A percentile compares a stretch with the other conserved stretches of the same genome.
These are phyloP conservation scores for Oreochromis aureus DNA, from an alignment of 2,113 vertebrate species.

Conservation along the genomic window DNA sequence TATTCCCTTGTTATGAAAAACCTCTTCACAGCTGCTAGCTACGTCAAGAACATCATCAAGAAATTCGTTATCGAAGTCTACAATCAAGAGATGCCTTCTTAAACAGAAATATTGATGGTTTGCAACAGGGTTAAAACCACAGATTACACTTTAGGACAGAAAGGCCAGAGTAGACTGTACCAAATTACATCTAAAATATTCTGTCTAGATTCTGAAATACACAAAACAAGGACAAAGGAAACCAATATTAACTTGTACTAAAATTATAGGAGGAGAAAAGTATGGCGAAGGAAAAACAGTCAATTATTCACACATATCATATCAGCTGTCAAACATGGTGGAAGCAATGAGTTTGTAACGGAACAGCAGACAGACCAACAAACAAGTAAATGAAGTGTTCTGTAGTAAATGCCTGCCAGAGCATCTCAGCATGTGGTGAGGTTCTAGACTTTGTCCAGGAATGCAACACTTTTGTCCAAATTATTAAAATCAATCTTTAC, in stretches of 20 bases:
- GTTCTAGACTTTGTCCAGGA: background rate
- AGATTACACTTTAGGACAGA: background rate
- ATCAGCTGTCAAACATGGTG: background rate
- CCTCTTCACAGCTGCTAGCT: background rate
- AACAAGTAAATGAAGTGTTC: background rate
- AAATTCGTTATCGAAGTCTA: background rate
- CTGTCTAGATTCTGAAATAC: background rate
- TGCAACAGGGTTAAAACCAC: background rate
- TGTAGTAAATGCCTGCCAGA: background rate
- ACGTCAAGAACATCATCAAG: background rate
- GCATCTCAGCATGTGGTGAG: background rate
- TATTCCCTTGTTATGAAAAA: background rate
- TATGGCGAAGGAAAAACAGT: too few relatives aligned
- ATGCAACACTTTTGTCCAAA: background rate
- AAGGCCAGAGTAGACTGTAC: background rate
- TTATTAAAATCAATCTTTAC: background rate
- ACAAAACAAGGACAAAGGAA: background rate
- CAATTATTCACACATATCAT: too few relatives aligned
- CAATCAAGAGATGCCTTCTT: background rate
- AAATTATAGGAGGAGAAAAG: background rate
- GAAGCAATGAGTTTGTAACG: background rate
- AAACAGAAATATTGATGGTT: fast-evolving
- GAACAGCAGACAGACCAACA: background rate
- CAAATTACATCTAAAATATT: background rate
- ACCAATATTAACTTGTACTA: background rate